Evolutionary conservation across 2,888 invertebrate species (phyloP).

Genomic region (Globia sparganii): DNA sequence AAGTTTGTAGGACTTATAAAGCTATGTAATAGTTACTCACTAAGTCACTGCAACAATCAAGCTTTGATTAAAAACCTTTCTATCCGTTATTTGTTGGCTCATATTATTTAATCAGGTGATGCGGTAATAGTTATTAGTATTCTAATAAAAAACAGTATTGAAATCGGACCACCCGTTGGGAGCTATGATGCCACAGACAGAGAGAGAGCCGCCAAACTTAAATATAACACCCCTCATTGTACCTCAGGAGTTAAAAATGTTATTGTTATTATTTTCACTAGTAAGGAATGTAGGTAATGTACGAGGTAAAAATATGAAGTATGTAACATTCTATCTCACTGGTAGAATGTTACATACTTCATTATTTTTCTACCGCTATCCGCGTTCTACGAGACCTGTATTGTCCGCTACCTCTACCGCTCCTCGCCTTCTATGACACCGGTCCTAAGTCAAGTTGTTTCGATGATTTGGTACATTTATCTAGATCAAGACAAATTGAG

Average conservation of each 20-base stretch:
- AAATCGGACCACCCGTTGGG: not conserved
- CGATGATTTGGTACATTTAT: slow-evolving; percentile 66
- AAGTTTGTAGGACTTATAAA: not conserved
- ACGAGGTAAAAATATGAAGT: too few species aligned
- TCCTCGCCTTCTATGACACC: slow-evolving; percentile 21
- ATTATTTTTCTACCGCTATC: not conserved
- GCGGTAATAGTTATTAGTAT: not conserved
- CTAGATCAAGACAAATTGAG: slow-evolving; percentile 68
- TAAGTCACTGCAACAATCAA: not conserved
- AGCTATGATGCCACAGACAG: not conserved
- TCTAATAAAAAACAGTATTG: not conserved
- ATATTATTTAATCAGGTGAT: not conserved
- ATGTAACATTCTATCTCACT: too few species aligned
- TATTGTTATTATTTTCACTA: not conserved
- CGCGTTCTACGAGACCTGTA: not conserved
- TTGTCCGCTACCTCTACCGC: slow-evolving; percentile 1
- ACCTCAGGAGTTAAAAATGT: not conserved
- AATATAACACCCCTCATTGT: not conserved
- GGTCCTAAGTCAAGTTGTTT: slow-evolving; percentile 32
- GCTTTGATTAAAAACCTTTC: too few species aligned
- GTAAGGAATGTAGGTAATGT: not conserved
- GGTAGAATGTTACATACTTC: too few species aligned
- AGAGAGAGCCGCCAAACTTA: not conserved
- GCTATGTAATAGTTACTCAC: not conserved
- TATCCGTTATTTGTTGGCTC: not conserved